A percentile compares a stretch with the other conserved stretches of the same genome.
These are phyloP conservation scores for Parambassis ranga DNA, from an alignment of 2,797 vertebrate species.

Conservation along the genomic window DNA sequence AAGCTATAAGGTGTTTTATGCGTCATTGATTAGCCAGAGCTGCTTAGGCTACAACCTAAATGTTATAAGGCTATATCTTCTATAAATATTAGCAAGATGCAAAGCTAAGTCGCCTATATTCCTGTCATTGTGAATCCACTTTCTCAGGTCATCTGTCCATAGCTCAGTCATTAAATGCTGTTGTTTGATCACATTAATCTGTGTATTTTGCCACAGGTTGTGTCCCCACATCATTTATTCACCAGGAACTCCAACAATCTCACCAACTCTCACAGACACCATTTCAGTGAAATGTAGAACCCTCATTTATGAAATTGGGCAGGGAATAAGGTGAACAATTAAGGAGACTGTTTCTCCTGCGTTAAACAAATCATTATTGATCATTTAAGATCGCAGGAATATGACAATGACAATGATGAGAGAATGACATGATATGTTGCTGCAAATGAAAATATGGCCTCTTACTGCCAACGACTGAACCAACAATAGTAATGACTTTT, in stretches of 20 bases:
- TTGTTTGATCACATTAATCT: constrained; percentile 11
- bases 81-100: no score
- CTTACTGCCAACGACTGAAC: constrained; percentile 23
- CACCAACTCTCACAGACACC: not conserved
- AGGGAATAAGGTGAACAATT: constrained; percentile 21
- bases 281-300: not conserved
- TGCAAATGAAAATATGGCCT: constrained; percentile 34
- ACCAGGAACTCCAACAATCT: not conserved
- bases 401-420: constrained; percentile 43
- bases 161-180: not conserved
- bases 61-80: no score
- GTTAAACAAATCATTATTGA: constrained; percentile 25
- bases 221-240: constrained; percentile 10
- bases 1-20: no score
- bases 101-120: no score
- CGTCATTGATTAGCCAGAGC: no score
- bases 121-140: not conserved
- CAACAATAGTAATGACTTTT: constrained; percentile 31
- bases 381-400: constrained; percentile 18
- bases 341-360: constrained; percentile 14
- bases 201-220: constrained; percentile 3
- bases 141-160: not conserved
- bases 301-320: constrained; percentile 3
- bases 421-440: constrained; percentile 36
- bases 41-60: no score